Evolutionary conservation across 2,113 vertebrate genomes (phyloP), one percentile per base, ranked within the genome.

Genomic region (Centropus unirufus): DNA sequence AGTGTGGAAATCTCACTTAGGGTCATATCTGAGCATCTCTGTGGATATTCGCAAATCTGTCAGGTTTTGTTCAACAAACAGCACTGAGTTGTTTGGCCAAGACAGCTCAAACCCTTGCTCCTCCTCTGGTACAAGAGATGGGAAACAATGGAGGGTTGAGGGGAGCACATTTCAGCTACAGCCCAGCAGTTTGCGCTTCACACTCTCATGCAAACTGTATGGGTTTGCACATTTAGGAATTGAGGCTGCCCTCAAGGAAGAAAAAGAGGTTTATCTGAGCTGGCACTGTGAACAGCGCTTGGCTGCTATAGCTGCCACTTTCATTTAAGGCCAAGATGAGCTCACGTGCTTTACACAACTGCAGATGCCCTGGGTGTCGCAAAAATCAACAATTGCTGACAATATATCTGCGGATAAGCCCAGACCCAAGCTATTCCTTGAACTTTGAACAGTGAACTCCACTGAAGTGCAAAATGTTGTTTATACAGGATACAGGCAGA

Each of bases 241-340:
- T 3, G 36, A 87, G 80, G 74, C 54, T 96, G 92, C 83, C 95
- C 92, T 89, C 2, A 0, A 95, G 93, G 82, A 91, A 68, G 82
- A 55, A 40, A 32, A 36, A 83, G 87, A 96, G 59, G 67, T 57
- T 96, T 75, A 97, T 96, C 46, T n/a, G 84, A 91, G 84, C 61
- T 94, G 96, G 89, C 22, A 2, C 89, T 67, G 76, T 40, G 67
- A 85, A 83, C 72, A 91, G 78, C 84, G 52, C 83, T 95, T 93
- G 93, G 91, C 77, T 94, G 92, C 93, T 76, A 19, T 14, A 75
- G 77, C 90, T 97, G 93, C 90, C 90, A 91, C 91, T 76, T 97
- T 78, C 39, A n/a, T 72, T 97, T 94, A 95, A 96, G 89, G 61
- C 90, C 85, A 89, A 57, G 46, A 30, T 0, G 2, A n/a, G 20